Base-by-base conservation (phyloP, 37 sponge, comb jelly and placozoan species). In the Geodia barretti region DNA sequence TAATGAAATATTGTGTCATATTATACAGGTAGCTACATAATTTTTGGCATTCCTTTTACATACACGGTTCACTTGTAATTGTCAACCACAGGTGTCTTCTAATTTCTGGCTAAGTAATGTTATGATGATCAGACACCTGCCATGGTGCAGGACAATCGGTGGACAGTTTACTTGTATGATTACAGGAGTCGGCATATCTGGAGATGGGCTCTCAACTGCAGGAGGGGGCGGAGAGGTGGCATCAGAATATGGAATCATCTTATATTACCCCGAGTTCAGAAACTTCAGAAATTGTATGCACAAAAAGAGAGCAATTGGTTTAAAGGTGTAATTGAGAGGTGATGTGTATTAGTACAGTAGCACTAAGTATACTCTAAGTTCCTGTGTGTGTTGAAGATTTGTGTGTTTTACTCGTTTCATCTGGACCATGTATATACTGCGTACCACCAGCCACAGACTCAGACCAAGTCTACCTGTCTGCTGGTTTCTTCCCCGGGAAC, bases 251-350 rank as follows among this genome's bases (percentile, higher is more conserved):
- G 41, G 73, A n/a, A 11, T 81, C 37, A 41, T 81, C 8, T 63
- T 63, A 25, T 35, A 59, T 21, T 72, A 60, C 39, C 82, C 82
- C n/a, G 62, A 39, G 14, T 72, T 71, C 20, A 2, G 82, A n/a
- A 73, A 81, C 29, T 81, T 81, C 63, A 72, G 62, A 33, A 31
- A 42, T n/a, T 5, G 37, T 81, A 37, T 47, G 14, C 54, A 17
- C 14, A 14, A 47, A 14, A 47, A 47, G 54, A 17, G n/a, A n/a
- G n/a, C n/a, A n/a, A n/a, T n/a, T n/a, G n/a, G n/a, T 7, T 47
- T 47, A 17, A 47, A 7, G 7, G 54, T 47, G 54, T 47, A 17
- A 14, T 47, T 7, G 7, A 47, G 7, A 47, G 14, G 54, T 14
- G 14, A 47, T 47, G 14, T n/a, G n/a, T 47, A 47, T 47, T 47